Evolutionary conservation across 1,140 invertebrate species (phyloP).

Genomic region (Zaprionus ornatus): DNA sequence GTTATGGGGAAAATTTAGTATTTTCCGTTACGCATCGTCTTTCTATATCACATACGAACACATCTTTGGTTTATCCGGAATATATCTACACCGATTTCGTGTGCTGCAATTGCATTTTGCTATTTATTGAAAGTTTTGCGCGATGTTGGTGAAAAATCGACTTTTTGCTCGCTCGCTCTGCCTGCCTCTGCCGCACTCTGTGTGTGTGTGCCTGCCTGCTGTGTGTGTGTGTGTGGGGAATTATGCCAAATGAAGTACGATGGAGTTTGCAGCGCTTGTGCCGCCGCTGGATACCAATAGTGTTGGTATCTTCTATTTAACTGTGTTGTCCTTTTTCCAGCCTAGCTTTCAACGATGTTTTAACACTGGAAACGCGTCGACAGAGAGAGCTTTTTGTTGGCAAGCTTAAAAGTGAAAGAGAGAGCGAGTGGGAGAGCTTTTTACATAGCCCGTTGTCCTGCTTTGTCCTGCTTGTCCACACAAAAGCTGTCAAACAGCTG

Average conservation of each 20-base stretch:
- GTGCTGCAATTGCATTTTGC: constrained; percentile 45
- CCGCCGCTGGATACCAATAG: constrained; percentile 73
- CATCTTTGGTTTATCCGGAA: constrained; percentile 28
- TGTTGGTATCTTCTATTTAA: constrained; percentile 77
- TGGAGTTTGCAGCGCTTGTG: constrained; percentile 49
- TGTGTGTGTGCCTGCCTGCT: constrained; percentile 20
- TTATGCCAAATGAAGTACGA: constrained; percentile 67
- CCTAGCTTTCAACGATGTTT: constrained; percentile 75
- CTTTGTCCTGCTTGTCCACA: constrained; percentile 1
- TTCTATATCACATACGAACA: constrained; percentile 25
- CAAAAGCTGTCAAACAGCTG: background rate
- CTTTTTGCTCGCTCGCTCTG: constrained; percentile 56
- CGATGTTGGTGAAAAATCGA: constrained; percentile 77
- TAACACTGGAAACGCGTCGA: constrained; percentile 63
- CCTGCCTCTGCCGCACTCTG: constrained; percentile 17
- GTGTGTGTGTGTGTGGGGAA: constrained; percentile 54
- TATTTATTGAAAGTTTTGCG: constrained; percentile 69
- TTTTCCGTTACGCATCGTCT: background rate
- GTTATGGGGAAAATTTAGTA: background rate
- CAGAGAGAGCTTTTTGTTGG: constrained; percentile 20
- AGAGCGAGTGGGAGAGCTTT: background rate
- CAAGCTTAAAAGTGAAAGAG: background rate
- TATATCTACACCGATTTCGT: constrained; percentile 14
- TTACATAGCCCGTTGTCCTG: background rate
- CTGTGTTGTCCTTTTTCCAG: constrained; percentile 75